These are phyloP conservation scores for Platycheirus rosarum DNA, from an alignment of 2,888 invertebrate species.

Conservation along the genomic window DNA sequence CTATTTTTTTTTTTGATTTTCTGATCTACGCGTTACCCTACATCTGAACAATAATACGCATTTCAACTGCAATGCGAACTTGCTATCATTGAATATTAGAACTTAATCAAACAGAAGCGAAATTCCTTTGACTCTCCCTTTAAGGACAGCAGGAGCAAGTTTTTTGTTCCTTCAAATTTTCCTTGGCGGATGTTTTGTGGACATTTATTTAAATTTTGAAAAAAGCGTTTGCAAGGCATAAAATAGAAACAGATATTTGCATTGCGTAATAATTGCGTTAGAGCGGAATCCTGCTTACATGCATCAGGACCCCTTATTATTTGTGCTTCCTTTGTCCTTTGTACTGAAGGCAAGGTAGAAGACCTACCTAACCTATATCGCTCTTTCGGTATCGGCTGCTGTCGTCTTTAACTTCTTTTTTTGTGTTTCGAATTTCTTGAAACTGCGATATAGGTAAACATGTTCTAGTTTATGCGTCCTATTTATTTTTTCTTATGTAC, in stretches of 20 bases:
- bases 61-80: conserved; percentile 45
- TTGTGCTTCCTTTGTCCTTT: conserved; percentile 31
- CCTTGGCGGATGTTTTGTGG: too few species aligned
- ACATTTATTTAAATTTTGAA: too few species aligned
- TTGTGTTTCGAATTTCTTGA: conserved; percentile 18
- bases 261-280: conserved; percentile 61
- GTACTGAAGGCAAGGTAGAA: conserved; percentile 1
- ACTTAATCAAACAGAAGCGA: conserved; percentile 64
- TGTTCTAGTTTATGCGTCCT: conserved; percentile 58
- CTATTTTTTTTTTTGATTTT: not conserved
- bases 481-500: conserved; percentile 1
- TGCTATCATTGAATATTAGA: conserved; percentile 48
- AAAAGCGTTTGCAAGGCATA: conserved; percentile 37
- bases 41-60: conserved; percentile 22
- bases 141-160: conserved; percentile 18
- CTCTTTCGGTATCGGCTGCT: conserved; percentile 16
- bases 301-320: conserved; percentile 64
- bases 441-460: conserved; percentile 48
- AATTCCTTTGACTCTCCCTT: conserved; percentile 40
- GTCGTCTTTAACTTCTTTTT: too few species aligned
- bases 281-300: conserved; percentile 55
- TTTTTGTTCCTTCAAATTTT: not conserved
- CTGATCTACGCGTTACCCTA: not conserved
- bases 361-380: not conserved
- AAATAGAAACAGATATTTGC: conserved; percentile 26